A percentile compares a stretch with the other conserved stretches of the same genome.
These are phyloP conservation scores for Zootoca vivipara DNA, from an alignment of 2,113 vertebrate genomes.

Conservation along the genomic window DNA sequence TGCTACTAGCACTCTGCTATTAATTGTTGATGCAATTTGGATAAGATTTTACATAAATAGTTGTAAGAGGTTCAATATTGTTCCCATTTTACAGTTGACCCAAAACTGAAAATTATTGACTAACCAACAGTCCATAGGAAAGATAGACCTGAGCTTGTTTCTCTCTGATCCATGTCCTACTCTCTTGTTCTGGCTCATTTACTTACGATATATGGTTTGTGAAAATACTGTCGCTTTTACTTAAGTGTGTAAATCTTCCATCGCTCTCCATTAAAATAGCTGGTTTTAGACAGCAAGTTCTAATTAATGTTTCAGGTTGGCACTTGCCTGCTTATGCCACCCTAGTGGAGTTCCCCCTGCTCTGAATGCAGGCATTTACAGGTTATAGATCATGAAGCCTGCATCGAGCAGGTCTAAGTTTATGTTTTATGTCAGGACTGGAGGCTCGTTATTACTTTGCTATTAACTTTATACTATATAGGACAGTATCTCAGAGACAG, in stretches of 20 bases:
- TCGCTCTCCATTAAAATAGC: background rate
- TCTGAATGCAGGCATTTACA: conserved; percentile 55
- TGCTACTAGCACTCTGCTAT: background rate
- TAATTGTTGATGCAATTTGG: background rate
- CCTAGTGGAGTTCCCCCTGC: conserved; percentile 12
- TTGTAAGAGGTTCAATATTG: background rate
- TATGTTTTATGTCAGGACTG: conserved; percentile 81
- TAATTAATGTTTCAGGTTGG: background rate
- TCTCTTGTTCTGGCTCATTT: background rate
- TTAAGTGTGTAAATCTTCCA: conserved; percentile 4
- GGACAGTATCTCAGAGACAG: conserved; percentile 78
- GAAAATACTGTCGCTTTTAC: background rate
- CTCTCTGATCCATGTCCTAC: background rate
- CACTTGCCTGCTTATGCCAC: conserved; percentile 47
- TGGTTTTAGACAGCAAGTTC: background rate
- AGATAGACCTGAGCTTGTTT: background rate
- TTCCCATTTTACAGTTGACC: background rate
- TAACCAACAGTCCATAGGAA: background rate
- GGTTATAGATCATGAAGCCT: conserved; percentile 72
- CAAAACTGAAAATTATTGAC: background rate
- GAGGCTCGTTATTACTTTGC: conserved; percentile 78
- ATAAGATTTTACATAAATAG: background rate
- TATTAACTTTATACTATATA: conserved; percentile 79
- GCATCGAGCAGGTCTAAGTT: conserved; percentile 74
- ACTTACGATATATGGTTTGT: background rate